phyloP scores from a whole-genome alignment of 1,140 invertebrate species.

The Saxidomus purpurata region DNA sequence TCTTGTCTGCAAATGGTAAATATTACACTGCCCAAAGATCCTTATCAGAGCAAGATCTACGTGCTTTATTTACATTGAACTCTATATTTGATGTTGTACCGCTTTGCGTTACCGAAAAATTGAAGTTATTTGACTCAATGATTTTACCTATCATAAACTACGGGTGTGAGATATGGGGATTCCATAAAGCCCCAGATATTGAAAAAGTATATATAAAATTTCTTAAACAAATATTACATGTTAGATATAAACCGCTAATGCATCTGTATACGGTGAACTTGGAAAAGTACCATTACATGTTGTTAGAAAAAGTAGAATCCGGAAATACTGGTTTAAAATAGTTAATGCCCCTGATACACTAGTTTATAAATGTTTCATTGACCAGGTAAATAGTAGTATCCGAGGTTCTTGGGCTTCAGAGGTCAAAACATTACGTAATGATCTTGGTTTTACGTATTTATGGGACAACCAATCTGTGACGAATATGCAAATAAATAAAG shows the following conservation, averaged over 20 bases:
- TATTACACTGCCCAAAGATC: neutral
- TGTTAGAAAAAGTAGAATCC: neutral
- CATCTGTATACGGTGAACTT: neutral
- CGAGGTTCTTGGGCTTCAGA: neutral
- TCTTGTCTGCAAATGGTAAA: neutral
- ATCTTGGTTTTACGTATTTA: neutral
- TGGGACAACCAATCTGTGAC: neutral
- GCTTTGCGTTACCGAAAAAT: neutral
- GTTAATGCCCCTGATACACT: neutral
- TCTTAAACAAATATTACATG: neutral
- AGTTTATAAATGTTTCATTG: neutral
- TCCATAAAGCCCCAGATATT: neutral
- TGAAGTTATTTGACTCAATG: slow-evolving; percentile 3
- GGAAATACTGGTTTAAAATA: slow-evolving; percentile 30
- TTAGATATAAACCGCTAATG: slow-evolving; percentile 3
- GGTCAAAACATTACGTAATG: neutral
- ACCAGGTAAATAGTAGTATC: neutral
- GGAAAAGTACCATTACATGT: neutral
- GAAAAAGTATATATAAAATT: slow-evolving; percentile 23
- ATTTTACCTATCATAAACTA: slow-evolving; percentile 7
- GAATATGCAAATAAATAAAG: neutral
- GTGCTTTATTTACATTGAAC: neutral
- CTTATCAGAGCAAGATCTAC: neutral
- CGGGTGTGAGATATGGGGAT: neutral
- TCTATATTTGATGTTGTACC: neutral